Evolutionary conservation across 2,888 invertebrate species (phyloP).

Genomic region (Hypselothyrea guttata): DNA sequence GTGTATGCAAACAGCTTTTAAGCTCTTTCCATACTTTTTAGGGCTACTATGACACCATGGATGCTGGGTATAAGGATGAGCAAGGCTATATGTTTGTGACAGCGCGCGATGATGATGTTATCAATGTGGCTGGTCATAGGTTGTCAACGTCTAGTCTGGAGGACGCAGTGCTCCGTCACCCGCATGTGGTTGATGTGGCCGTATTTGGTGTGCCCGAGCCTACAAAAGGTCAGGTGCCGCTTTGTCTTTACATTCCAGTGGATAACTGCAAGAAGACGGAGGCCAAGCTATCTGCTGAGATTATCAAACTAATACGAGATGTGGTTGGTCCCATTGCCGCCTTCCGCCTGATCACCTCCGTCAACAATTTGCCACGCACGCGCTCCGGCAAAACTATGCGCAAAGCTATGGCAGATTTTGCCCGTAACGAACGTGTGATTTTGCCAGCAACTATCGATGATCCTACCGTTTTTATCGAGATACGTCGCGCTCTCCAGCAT

Average conservation of each 20-base stretch:
- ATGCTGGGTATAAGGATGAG: slow-evolving; percentile 93
- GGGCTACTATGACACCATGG: slow-evolving; percentile 92
- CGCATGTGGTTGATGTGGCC: slow-evolving; percentile 92
- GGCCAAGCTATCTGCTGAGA: slow-evolving; percentile 80
- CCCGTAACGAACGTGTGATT: slow-evolving; percentile 89
- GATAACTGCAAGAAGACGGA: slow-evolving; percentile 77
- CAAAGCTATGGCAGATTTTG: slow-evolving; percentile 92
- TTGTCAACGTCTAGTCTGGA: slow-evolving; percentile 94
- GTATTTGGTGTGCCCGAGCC: slow-evolving; percentile 95
- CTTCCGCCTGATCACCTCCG: slow-evolving; percentile 90
- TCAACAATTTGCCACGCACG: slow-evolving; percentile 92
- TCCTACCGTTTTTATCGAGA: slow-evolving; percentile 90
- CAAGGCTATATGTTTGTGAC: slow-evolving; percentile 94
- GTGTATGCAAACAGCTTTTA: too few relatives aligned
- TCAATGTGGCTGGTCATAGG: slow-evolving; percentile 97
- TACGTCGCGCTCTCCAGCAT: slow-evolving; percentile 89
- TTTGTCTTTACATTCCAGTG: slow-evolving; percentile 92
- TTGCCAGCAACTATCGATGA: slow-evolving; percentile 95
- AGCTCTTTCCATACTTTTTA: slow-evolving; percentile 20
- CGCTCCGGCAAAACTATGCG: slow-evolving; percentile 90
- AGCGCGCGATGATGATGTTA: slow-evolving; percentile 94
- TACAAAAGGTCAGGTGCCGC: slow-evolving; percentile 94
- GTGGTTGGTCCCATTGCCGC: slow-evolving; percentile 90
- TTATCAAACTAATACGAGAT: slow-evolving; percentile 81
- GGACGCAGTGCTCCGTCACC: slow-evolving; percentile 94